These are phyloP conservation scores for Synanthedon andrenaeformis DNA, from an alignment of 2,888 invertebrate genomes.

Conservation along the genomic window DNA sequence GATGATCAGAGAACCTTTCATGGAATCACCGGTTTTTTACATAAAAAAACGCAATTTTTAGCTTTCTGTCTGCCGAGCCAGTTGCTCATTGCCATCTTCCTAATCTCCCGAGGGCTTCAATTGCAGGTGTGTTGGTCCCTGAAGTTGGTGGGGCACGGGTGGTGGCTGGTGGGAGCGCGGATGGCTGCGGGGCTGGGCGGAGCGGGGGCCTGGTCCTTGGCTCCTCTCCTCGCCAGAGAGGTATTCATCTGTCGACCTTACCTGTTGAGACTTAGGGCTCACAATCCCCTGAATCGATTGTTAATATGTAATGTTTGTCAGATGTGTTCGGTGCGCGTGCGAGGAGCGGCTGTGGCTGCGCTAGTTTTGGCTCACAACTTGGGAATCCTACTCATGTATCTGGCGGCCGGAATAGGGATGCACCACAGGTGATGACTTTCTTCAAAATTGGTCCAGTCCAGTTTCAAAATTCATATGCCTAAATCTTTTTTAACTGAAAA, in stretches of 20 bases:
- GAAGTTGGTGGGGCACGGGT: slow-evolving; percentile 34
- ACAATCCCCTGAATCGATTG: too few relatives aligned
- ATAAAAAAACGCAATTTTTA: too few relatives aligned
- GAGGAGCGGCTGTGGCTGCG: slow-evolving; percentile 41
- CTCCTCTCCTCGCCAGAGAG: slow-evolving; percentile 40
- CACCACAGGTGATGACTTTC: slow-evolving; percentile 21
- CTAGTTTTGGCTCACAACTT: slow-evolving; percentile 38
- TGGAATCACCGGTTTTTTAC: too few relatives aligned
- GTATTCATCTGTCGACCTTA: slow-evolving; percentile 11
- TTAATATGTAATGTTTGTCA: slow-evolving; percentile 9
- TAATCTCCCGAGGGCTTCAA: too few relatives aligned
- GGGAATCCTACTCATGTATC: slow-evolving; percentile 46
- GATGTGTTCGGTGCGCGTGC: slow-evolving; percentile 31
- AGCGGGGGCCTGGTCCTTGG: slow-evolving; percentile 41
- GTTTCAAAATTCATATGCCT: too few relatives aligned
- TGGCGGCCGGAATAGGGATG: slow-evolving; percentile 30
- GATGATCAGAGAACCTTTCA: too few relatives aligned
- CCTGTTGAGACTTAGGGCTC: background rate
- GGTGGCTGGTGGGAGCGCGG: slow-evolving; percentile 36
- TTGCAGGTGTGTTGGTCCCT: slow-evolving; percentile 43
- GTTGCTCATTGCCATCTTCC: too few relatives aligned
- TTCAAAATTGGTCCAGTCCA: too few relatives aligned
- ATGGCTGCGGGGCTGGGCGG: slow-evolving; percentile 42
- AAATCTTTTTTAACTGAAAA: too few relatives aligned
- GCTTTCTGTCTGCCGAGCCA: too few relatives aligned